Base-by-base conservation (phyloP, 1,140 invertebrate species). In the Spodoptera frugiperda region DNA sequence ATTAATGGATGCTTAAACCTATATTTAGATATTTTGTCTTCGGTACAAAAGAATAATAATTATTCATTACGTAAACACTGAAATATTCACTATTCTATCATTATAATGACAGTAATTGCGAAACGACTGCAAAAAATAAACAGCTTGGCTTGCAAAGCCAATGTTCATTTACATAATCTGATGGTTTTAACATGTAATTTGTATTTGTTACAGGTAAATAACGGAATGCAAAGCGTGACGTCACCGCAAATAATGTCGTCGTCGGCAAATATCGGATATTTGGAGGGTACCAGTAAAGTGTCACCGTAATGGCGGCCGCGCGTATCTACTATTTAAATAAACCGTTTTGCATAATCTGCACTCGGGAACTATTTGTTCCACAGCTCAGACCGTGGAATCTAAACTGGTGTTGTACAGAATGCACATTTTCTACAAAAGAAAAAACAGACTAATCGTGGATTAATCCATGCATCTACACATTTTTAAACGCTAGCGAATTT, bases 261-360 rank as follows among this genome's bases (percentile, higher is more conserved):
- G 21, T 39, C 33, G 33, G 33, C 6, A 49, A 65, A 67, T 25
- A 48, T 25, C 15, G 44, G 14, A 49, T 19, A 67, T 51, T 54
- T 70, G 25, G 49, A 70, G 67, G 21, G 25, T 39, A 53, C 59
- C 46, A 21, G 55, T 61, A 33, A 48, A 39, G 21, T 9, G 61
- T 74, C 49, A 74, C n/a, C 44, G 51, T 61, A 51, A 59, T 61
- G 54, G 30, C 46, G 71, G 9, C 10, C 15, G 49, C 21, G n/a
- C n/a, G n/a, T n/a, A n/a, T n/a, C n/a, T n/a, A 53, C 59, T 65
- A 76, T 65, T 76, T 67, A 76, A 76, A 76, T 76, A 76, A 65
- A 30, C 14, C 61, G 21, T 21, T 76, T 76, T 63, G 49, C 61
- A 76, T 76, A 76, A 76, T 76, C 73, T 61, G 71, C 44, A 61